Percentiles rank a stretch among this genome's conserved stretches.
These are phyloP conservation scores for Nymphalis polychloros DNA, from an alignment of 2,888 invertebrate genomes.

Conservation along the genomic window DNA sequence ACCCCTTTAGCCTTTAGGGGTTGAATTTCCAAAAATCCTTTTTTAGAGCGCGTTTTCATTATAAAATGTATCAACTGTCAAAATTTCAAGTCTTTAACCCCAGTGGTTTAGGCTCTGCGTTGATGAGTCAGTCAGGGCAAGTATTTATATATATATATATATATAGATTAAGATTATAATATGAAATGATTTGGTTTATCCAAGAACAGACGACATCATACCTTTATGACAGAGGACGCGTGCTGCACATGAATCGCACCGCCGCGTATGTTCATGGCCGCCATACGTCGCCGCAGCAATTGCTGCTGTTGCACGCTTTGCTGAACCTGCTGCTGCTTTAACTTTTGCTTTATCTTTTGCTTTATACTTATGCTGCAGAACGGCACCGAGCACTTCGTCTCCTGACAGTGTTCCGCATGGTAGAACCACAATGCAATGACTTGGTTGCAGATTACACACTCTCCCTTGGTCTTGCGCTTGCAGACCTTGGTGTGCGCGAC, in stretches of 20 bases:
- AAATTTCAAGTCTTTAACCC: too few species aligned
- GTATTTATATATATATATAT: too few species aligned
- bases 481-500: conserved; percentile 99
- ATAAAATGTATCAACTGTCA: too few species aligned
- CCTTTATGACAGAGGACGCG: conserved; percentile 58
- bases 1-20: too few species aligned
- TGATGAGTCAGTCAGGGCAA: too few species aligned
- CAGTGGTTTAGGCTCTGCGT: too few species aligned
- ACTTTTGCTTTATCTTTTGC: conserved; percentile 90
- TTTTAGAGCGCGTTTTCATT: too few species aligned
- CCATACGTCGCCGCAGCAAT: conserved; percentile 91
- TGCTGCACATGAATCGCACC: conserved; percentile 52
- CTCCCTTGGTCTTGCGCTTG: conserved; percentile 97
- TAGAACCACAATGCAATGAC: conserved; percentile 99
- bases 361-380: conserved; percentile 93
- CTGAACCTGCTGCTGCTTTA: conserved; percentile 98
- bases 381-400: conserved; percentile 98
- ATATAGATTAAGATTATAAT: too few species aligned
- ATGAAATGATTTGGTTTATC: too few species aligned
- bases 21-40: too few species aligned
- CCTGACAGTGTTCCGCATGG: conserved; percentile 99
- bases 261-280: conserved; percentile 89
- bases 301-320: conserved; percentile 97
- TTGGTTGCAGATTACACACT: conserved; percentile 99
- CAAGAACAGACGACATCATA: not conserved